phyloP scores from a whole-genome alignment of 2,797 vertebrate genomes.

The Gephyroberyx darwinii region DNA sequence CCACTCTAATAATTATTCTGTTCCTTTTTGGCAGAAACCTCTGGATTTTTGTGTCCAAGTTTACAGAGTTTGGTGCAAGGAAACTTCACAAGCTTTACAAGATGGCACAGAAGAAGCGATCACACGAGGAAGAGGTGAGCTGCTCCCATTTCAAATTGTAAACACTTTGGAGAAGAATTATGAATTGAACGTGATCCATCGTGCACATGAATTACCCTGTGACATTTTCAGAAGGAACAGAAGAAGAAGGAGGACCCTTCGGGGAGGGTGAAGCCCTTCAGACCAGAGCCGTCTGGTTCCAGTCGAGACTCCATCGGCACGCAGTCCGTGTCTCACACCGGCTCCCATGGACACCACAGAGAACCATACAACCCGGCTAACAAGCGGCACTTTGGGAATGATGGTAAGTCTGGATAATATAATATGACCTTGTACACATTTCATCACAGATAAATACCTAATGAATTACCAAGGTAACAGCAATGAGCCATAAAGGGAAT shows the following conservation, averaged over 20 bases:
- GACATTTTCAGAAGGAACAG: constrained; percentile 85
- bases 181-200: neutral
- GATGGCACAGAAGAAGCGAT: constrained; percentile 98
- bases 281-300: constrained; percentile 90
- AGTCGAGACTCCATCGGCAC: constrained; percentile 88
- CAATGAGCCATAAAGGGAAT: constrained; percentile 81
- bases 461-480: constrained; percentile 80
- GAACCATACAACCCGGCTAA: constrained; percentile 86
- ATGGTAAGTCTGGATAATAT: constrained; percentile 62
- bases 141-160: neutral
- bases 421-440: neutral
- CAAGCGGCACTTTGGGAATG: constrained; percentile 93
- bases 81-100: constrained; percentile 99
- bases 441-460: constrained; percentile 86
- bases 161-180: neutral
- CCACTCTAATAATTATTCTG: neutral
- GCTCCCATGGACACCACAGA: constrained; percentile 89
- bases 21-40: constrained; percentile 86
- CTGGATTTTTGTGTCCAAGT: constrained; percentile 99
- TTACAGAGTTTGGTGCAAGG: constrained; percentile 97
- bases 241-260: constrained; percentile 91
- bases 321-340: constrained; percentile 81
- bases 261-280: constrained; percentile 86
- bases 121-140: constrained; percentile 91
- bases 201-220: neutral